These are phyloP conservation scores for Amblyjoppa fuscipennis DNA, from an alignment of 2,888 invertebrate species.

Conservation along the genomic window DNA sequence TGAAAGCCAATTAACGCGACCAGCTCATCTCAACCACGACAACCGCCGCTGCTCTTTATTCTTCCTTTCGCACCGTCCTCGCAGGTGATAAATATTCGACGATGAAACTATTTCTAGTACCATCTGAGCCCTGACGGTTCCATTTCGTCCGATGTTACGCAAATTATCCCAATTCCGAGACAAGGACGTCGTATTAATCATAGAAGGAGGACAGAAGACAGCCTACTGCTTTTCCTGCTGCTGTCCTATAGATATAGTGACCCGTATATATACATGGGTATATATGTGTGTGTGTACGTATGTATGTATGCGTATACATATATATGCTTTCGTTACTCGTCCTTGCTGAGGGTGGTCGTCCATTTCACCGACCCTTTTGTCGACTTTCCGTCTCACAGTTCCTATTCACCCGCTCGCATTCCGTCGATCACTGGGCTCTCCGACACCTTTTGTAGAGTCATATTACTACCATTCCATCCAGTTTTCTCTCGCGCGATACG, in stretches of 20 bases:
- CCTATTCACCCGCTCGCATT: slow-evolving; percentile 13
- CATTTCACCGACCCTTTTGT: slow-evolving; percentile 42
- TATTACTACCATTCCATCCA: slow-evolving; percentile 41
- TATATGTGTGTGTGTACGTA: neutral
- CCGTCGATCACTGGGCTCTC: slow-evolving; percentile 13
- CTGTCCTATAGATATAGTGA: slow-evolving; percentile 3
- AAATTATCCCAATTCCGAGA: slow-evolving; percentile 75
- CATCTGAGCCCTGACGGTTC: slow-evolving; percentile 74
- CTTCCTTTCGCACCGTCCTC: slow-evolving; percentile 5
- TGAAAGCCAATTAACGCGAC: slow-evolving; percentile 57
- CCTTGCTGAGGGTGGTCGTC: slow-evolving; percentile 26
- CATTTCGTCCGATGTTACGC: slow-evolving; percentile 75
- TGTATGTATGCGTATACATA: neutral
- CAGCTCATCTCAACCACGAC: slow-evolving; percentile 46
- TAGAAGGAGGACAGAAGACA: slow-evolving; percentile 68
- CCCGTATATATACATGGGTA: neutral
- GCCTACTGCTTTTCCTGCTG: slow-evolving; percentile 1
- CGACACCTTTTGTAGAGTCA: slow-evolving; percentile 36
- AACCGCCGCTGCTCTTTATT: slow-evolving; percentile 26
- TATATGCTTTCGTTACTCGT: slow-evolving; percentile 5
- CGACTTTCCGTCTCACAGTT: slow-evolving; percentile 42
- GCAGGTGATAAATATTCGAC: slow-evolving; percentile 67
- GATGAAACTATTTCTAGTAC: slow-evolving; percentile 70
- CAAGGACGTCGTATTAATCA: slow-evolving; percentile 78
- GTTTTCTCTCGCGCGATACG: slow-evolving; percentile 20